Evolutionary conservation across 2,113 vertebrate genomes (phyloP), one percentile per base, ranked within the genome.

Genomic region (Circaetus cinerascens): DNA sequence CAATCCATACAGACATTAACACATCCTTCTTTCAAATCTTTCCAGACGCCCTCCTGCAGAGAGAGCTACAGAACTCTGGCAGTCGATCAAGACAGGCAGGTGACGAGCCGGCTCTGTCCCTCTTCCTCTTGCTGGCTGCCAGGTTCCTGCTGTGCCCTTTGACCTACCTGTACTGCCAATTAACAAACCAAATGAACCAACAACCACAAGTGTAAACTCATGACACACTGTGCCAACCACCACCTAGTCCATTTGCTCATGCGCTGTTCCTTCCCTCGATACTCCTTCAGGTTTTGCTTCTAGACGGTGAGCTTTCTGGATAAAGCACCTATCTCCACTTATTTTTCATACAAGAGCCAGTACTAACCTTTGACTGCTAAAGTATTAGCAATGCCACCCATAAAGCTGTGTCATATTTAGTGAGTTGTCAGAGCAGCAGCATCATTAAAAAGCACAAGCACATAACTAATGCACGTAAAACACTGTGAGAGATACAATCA

Each of bases 361-460:
- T 32, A 32, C 22, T 88, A 74, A 91, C 91, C 93, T 93, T 76
- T 67, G 91, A 40, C 89, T 79, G 66, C 78, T 90, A 1, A 83
- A 90, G 74, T 63, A 88, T 93, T 85, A 88, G 91, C 71, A 51
- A 59, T 74, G 77, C 77, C 95, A 90, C 66, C 77, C 71, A 93
- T 85, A 85, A 94, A 96, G 89, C 92, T 68, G 93, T 92, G 95
- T 90, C 88, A 84, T 89, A 96, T 92, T 96, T 95, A 96, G 91
- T 45, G 79, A 95, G 87, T 68, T 95, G 95, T 94, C 96, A 95
- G 87, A 96, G 94, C 57, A 67, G 96, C 5, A 94, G 84, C 93
- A 93, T 74, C 96, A 88, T 97, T 97, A 97, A 91, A 86, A 80
- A 96, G 96, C 88, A 91, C 79, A 76, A 74, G 94, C 88, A 95